Evolutionary conservation across 1,140 invertebrate genomes (phyloP).

Genomic region (Amyelois transitella): DNA sequence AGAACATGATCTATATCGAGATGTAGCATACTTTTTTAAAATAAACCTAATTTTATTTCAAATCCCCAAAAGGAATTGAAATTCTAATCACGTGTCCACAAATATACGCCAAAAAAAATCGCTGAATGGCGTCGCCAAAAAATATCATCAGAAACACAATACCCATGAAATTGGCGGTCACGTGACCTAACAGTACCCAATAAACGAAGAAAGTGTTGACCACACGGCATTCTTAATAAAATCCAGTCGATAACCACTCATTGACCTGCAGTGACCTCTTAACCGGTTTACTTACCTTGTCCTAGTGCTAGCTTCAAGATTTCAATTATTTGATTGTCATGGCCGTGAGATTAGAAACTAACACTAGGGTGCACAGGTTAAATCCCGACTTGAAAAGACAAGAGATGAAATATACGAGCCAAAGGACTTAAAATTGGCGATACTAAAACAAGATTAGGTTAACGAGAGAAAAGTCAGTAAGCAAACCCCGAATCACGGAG

Average conservation of each 20-base stretch:
- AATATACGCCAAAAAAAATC: not conserved
- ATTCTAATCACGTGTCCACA: not conserved
- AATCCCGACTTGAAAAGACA: no score
- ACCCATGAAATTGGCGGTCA: constrained; percentile 3
- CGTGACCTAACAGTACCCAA: not conserved
- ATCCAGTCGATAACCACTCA: not conserved
- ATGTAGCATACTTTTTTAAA: no score
- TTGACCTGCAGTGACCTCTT: not conserved
- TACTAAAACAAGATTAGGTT: no score
- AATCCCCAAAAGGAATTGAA: not conserved
- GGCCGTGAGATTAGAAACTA: no score
- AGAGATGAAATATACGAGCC: no score
- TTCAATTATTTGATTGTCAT: not conserved
- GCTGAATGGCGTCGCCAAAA: not conserved
- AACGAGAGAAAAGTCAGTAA: no score
- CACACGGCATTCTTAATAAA: not conserved
- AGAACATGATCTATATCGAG: no score
- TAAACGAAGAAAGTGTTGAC: not conserved
- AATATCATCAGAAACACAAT: not conserved
- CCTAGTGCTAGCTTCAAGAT: not conserved
- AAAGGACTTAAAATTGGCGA: no score
- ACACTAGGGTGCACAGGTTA: no score
- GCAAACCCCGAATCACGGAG: no score
- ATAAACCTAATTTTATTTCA: no score
- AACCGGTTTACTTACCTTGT: not conserved